Evolutionary conservation across 2,797 vertebrate genomes (phyloP).

Genomic region (Helostoma temminkii): DNA sequence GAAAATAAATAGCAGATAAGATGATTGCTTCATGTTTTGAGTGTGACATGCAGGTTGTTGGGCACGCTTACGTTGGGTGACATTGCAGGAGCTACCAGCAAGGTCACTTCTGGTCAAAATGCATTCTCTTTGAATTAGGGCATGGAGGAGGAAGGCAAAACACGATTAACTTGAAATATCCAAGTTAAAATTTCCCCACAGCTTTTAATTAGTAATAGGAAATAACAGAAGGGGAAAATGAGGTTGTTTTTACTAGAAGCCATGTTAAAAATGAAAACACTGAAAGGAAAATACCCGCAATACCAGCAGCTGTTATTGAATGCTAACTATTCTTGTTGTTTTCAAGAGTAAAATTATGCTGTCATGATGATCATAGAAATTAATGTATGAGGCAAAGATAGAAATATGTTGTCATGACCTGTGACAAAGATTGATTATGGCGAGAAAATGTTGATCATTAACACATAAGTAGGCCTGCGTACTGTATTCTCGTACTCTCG

Average conservation of each 20-base stretch:
- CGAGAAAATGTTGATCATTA: too few species aligned
- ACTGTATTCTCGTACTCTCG: too few species aligned
- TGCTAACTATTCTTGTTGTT: neutral
- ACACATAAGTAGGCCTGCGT: too few species aligned
- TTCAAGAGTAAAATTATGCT: neutral
- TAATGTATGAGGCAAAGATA: too few species aligned
- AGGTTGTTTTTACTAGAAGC: neutral
- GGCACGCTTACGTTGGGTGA: neutral
- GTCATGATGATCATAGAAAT: too few species aligned
- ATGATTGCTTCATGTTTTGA: neutral
- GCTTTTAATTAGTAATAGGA: conserved; percentile 54
- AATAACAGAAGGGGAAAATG: conserved; percentile 2
- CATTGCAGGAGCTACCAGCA: conserved; percentile 2
- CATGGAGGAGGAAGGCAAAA: conserved; percentile 23
- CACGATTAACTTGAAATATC: conserved; percentile 1
- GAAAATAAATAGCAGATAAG: conserved; percentile 16
- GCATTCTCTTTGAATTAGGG: conserved; percentile 7
- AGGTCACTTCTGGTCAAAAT: conserved; percentile 33
- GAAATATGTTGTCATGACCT: too few species aligned
- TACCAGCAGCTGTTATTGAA: too few species aligned
- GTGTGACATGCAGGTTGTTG: neutral
- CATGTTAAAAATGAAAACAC: neutral
- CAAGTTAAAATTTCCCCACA: conserved; percentile 13
- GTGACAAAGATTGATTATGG: too few species aligned
- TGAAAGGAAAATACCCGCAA: too few species aligned